Base-by-base conservation (phyloP, 2,888 invertebrate species). In the Tortrix viridana region DNA sequence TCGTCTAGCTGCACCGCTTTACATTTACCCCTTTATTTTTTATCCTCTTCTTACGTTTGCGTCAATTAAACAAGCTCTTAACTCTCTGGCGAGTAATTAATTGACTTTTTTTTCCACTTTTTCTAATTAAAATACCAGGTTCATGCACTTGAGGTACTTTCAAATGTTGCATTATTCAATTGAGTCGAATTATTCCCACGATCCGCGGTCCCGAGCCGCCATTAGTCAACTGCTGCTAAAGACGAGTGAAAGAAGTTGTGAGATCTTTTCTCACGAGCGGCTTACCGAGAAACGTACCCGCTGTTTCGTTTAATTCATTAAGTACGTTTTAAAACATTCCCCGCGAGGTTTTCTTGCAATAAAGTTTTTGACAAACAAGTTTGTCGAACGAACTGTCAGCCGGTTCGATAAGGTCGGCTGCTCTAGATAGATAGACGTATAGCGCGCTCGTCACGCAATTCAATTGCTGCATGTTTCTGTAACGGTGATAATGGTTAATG, bases 181-280 rank as follows among this genome's bases (percentile, higher is more conserved):
- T 48, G 43, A 50, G 32, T 23, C 19, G 26, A 74, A 71, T 72
- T 67, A 71, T 82, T 85, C 84, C 78, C 82, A 84, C 81, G 76
- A 69, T 67, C 76, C 78, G 47, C 82, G 82, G 76, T 67, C 71
- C 63, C 65, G 72, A 70, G 70, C 72, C 71, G 71, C 72, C 72
- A 81, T 84, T 81, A 81, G 71, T 83, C 75, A 82, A 83, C 73
- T 75, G 73, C 69, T 76, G 74, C 76, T 79, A 75, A 77, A 74
- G 72, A 72, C 79, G 74, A 79, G 67, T 74, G 73, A 82, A 86
- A 85, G 81, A 83, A 86, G 80, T 74, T 73, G 79, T 81, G 80
- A 74, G 80, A 82, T 71, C 69, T 71, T 77, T 88, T 88, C 88
- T 83, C 87, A 88, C 84, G 82, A 74, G 71, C 61, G 70, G 69